Conservation (phyloP, 2,797 vertebrate genomes). For the Menidia menidia region DNA sequence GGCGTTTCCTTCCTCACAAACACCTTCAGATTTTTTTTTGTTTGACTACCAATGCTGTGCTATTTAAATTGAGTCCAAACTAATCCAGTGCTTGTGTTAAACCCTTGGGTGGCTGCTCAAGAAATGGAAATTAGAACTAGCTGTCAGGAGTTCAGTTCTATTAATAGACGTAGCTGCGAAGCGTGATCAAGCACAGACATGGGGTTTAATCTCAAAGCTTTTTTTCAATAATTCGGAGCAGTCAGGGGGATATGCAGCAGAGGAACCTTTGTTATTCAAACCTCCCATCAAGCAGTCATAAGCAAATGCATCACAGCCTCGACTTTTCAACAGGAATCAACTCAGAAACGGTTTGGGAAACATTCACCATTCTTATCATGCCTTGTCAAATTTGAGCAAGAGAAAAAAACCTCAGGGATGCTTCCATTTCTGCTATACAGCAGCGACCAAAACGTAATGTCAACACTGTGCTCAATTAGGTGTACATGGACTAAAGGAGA, state of each 20-base stretch:
- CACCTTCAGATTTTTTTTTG: conserved; percentile 40
- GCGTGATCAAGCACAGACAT: conserved; percentile 54
- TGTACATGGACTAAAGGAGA: conserved; percentile 46
- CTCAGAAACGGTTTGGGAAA: conserved; percentile 40
- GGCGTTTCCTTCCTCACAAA: conserved; percentile 51
- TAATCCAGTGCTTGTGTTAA: conserved; percentile 38
- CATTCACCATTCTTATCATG: conserved; percentile 44
- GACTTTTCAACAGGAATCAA: conserved; percentile 42
- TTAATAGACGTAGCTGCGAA: conserved; percentile 56
- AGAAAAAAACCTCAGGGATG: conserved; percentile 41
- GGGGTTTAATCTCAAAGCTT: conserved; percentile 45
- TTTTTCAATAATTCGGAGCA: conserved; percentile 46
- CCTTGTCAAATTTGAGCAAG: conserved; percentile 50
- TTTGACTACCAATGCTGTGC: conserved; percentile 43
- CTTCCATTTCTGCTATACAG: conserved; percentile 45
- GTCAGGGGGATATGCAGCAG: conserved; percentile 17
- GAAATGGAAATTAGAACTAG: conserved; percentile 30
- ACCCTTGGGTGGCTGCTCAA: conserved; percentile 61
- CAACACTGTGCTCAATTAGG: conserved; percentile 59
- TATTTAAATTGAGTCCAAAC: conserved; percentile 45
- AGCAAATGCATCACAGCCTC: conserved; percentile 50
- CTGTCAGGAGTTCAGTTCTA: conserved; percentile 44
- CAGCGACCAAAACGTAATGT: conserved; percentile 37
- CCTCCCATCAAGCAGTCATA: conserved; percentile 62
- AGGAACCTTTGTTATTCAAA: conserved; percentile 50